Base-by-base conservation (phyloP, 2,888 invertebrate genomes). In the Pteria penguin region DNA sequence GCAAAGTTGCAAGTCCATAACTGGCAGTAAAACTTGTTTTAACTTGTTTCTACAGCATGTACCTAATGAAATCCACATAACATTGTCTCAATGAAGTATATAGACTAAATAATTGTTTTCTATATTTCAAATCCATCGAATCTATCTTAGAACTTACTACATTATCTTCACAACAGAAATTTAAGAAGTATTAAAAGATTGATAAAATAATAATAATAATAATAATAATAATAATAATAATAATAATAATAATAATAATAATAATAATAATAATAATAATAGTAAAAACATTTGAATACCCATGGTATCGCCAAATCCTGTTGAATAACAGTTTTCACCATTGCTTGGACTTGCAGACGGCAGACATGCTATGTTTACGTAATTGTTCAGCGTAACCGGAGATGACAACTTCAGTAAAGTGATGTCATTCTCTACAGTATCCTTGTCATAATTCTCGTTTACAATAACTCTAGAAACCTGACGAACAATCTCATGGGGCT, bases 21-120 rank as follows among this genome's bases (percentile, higher is more conserved):
- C 78, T 2, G 89, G 89, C n/a, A 89, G 78, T 14, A 70, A 60
- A 0, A 84, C 88, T 65, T 89, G 89, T 67, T 89, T 89, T 60
- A 89, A 69, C 8, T 82, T 80, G 65, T 80, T 81, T 5, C 84
- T 80, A 67, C 87, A 87, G 62, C 89, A 87, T 0, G 87, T 87
- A 8, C 79, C 89, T 88, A n/a, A n/a, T n/a, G n/a, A n/a, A n/a
- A n/a, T n/a, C n/a, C n/a, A n/a, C n/a, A n/a, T n/a, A n/a, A n/a
- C n/a, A n/a, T n/a, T n/a, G n/a, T n/a, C n/a, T n/a, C n/a, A n/a
- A n/a, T n/a, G n/a, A n/a, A n/a, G n/a, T n/a, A n/a, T n/a, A n/a
- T n/a, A n/a, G n/a, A n/a, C n/a, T n/a, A n/a, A n/a, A n/a, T n/a
- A n/a, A n/a, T n/a, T n/a, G n/a, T n/a, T n/a, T n/a, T n/a, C n/a